Base-by-base conservation (phyloP, 2,113 vertebrate genomes). In the Collichthys lucidus region DNA sequence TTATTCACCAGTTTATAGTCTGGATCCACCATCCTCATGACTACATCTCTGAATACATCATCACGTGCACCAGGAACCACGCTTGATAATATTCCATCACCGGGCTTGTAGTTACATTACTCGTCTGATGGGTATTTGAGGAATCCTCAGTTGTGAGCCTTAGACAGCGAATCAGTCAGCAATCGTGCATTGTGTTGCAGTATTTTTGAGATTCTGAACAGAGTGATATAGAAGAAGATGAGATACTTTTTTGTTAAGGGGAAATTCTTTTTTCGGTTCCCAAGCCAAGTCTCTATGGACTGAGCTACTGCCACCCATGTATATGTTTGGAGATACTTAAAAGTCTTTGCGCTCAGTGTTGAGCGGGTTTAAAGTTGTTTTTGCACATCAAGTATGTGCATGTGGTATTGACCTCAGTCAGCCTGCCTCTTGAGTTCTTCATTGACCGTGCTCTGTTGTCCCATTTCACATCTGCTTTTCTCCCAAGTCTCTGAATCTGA, bases 81-180 rank as follows among this genome's bases (percentile, higher is more conserved):
- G 11, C 26, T 22, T 59, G 4, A 22, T 19, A 10, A 35, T 16
- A 16, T 19, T 20, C 22, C 80, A 26, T 77, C 57, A 60, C 35
- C 11, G 47, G 5, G 24, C 66, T 46, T 46, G 10, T 22, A 14
- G 14, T 17, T 44, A 20, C 40, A n/a, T 77, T 60, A 60, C 68
- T 77, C 60, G 62, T 70, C 56, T 22, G 19, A 35, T 7, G 7
- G 62, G 24, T 57, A 46, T 74, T 66, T 56, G 11, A 40, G 77
- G 68, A 74, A 56, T 75, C n/a, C 76, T 80, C 61, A 15, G 66
- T 73, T 80, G 56, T 3, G 19, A 59, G 73, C 9, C 14, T 82
- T 65, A 69, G 73, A 86, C 74, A 64, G 31, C 14, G 3, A 81
- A 60, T 75, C 60, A 86, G 77, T 74, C 64, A 79, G 35, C 47